Evolutionary conservation across 2,888 invertebrate genomes (phyloP), one percentile per base, ranked within the genome.

Genomic region (Sialis fuliginosa): DNA sequence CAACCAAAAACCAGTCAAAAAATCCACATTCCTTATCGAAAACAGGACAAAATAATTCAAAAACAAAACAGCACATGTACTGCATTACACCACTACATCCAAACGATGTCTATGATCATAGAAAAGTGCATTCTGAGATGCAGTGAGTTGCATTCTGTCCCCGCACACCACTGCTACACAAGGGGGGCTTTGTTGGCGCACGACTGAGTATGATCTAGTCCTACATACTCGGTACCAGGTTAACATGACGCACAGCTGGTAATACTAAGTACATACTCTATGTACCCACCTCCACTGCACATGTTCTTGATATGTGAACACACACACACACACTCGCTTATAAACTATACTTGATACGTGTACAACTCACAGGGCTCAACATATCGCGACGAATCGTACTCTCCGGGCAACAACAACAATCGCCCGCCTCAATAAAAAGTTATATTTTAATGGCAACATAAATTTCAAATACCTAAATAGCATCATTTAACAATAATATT

Each of bases 221-320:
- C 59, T 65, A 63, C 64, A 60, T 65, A 64, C 64, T 55, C 56
- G 48, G 48, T 57, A 61, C 44, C 60, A 64, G 63, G 64, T 49
- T 32, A 49, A 39, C 60, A 64, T 54, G 47, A 54, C 33, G 40
- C 37, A n/a, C 6, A 35, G 48, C 50, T 48, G 52, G 52, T 51
- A 45, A 42, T 6, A 8, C 42, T 42, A 42, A 42, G 42, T 42
- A 42, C 42, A 30, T 22, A 22, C 22, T 22, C 22, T 22, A 22
- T 22, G 22, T 22, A 22, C 22, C 42, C 31, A 31, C 32, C 13
- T 42, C 10, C 32, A 42, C 42, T 30, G 12, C 37, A 37, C 22
- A 22, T 22, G 22, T 22, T 22, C 22, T 22, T 22, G 22, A 22
- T 37, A 37, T 37, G 37, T 37, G 37, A 12, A 12, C 37, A 37